These are phyloP conservation scores for Tachysurus fulvidraco DNA, from an alignment of 2,113 vertebrate species.

Conservation along the genomic window DNA sequence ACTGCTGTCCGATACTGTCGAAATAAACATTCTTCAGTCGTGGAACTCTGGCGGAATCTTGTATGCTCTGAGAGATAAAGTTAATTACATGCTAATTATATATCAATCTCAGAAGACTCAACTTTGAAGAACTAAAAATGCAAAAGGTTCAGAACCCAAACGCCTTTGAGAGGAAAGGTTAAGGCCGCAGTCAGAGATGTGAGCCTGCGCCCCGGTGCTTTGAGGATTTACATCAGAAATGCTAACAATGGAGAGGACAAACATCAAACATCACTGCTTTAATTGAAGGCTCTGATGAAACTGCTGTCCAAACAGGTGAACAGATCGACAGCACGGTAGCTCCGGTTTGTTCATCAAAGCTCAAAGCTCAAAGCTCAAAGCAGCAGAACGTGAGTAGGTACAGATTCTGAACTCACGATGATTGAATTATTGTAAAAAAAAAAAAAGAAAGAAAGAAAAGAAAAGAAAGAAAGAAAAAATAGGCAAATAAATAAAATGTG, in stretches of 20 bases:
- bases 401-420: neutral
- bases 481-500: neutral
- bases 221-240: slow-evolving; percentile 46
- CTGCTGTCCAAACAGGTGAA: slow-evolving; percentile 15
- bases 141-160: slow-evolving; percentile 37
- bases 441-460: neutral
- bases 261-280: slow-evolving; percentile 46
- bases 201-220: slow-evolving; percentile 35
- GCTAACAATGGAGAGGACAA: slow-evolving; percentile 16
- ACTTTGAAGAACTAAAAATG: slow-evolving; percentile 42
- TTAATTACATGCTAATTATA: slow-evolving; percentile 41
- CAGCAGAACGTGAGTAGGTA: neutral
- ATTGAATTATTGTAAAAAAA: neutral
- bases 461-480: neutral
- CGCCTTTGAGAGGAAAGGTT: neutral
- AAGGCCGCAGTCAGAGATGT: slow-evolving; percentile 33
- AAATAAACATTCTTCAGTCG: slow-evolving; percentile 31
- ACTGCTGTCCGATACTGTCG: neutral
- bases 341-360: neutral
- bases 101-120: neutral
- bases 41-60: neutral
- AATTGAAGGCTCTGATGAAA: slow-evolving; percentile 36
- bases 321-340: neutral
- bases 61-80: slow-evolving; percentile 7
- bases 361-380: neutral